phyloP scores from a whole-genome alignment of 2,797 vertebrate species.

The Avahi laniger region DNA sequence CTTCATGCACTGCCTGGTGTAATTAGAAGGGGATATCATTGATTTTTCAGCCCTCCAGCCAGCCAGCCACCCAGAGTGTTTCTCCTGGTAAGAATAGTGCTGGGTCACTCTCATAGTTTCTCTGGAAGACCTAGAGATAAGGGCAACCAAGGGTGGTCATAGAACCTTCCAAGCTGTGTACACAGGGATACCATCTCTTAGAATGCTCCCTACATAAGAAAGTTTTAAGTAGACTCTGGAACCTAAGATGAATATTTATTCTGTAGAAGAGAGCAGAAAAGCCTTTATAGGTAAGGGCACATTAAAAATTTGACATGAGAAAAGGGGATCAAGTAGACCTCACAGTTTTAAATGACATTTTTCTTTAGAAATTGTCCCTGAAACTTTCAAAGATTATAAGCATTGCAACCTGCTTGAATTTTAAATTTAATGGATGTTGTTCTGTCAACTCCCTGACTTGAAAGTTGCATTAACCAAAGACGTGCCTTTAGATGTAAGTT shows the following conservation, averaged over 20 bases:
- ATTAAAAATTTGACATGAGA: background rate
- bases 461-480: slow-evolving; percentile 81
- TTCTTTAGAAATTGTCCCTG: slow-evolving; percentile 24
- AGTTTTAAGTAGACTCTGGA: background rate
- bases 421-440: slow-evolving; percentile 67
- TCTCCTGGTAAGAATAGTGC: background rate
- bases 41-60: background rate
- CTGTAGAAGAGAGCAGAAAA: background rate
- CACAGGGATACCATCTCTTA: background rate
- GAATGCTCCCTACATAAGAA: background rate
- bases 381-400: slow-evolving; percentile 40
- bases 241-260: background rate
- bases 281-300: background rate
- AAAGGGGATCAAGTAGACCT: background rate
- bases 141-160: background rate
- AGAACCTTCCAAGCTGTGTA: background rate
- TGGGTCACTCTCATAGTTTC: background rate
- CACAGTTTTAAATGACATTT: slow-evolving; percentile 61
- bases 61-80: background rate
- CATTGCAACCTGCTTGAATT: slow-evolving; percentile 67
- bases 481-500: slow-evolving; percentile 79
- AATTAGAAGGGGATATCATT: background rate
- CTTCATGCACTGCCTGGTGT: background rate
- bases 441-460: slow-evolving; percentile 67
- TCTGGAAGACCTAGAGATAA: background rate